These are phyloP conservation scores for Eupithecia exiguata DNA, from an alignment of 2,888 invertebrate species.

Conservation along the genomic window DNA sequence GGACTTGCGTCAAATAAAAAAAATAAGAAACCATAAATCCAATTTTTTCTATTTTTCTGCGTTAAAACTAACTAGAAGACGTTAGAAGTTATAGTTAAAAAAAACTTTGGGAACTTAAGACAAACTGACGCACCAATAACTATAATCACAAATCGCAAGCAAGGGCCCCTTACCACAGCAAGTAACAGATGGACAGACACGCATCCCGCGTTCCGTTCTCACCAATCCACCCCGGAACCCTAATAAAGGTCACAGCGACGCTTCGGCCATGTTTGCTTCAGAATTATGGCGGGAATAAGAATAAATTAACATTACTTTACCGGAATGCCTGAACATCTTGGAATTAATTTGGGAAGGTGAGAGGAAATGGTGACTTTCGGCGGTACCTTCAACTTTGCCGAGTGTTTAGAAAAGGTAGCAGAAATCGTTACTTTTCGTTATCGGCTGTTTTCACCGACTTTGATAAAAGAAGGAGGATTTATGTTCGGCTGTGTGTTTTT, in stretches of 20 bases:
- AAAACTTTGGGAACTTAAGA: not conserved
- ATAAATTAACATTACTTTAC: conserved; percentile 69
- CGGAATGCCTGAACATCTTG: conserved; percentile 30
- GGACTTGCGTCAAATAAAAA: too few species aligned
- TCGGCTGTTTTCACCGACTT: too few species aligned
- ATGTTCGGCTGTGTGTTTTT: too few species aligned
- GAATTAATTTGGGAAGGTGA: conserved; percentile 19
- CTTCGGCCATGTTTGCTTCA: conserved; percentile 59
- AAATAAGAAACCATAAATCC: too few species aligned
- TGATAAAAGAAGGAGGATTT: too few species aligned
- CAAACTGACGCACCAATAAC: not conserved
- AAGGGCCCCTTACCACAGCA: not conserved
- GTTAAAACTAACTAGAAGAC: too few species aligned
- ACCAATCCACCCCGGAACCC: not conserved
- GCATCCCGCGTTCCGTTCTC: not conserved
- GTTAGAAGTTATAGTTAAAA: too few species aligned
- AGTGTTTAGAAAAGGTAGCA: not conserved
- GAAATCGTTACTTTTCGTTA: not conserved
- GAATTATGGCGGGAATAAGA: conserved; percentile 68
- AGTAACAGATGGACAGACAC: not conserved
- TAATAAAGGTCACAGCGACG: conserved; percentile 61
- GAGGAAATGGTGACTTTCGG: conserved; percentile 7
- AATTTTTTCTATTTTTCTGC: too few species aligned
- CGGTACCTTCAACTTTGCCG: not conserved
- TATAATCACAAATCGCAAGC: not conserved